Evolutionary conservation across 2,797 vertebrate species (phyloP), one percentile per base, ranked within the genome.

Genomic region (Acridotheres tristis): DNA sequence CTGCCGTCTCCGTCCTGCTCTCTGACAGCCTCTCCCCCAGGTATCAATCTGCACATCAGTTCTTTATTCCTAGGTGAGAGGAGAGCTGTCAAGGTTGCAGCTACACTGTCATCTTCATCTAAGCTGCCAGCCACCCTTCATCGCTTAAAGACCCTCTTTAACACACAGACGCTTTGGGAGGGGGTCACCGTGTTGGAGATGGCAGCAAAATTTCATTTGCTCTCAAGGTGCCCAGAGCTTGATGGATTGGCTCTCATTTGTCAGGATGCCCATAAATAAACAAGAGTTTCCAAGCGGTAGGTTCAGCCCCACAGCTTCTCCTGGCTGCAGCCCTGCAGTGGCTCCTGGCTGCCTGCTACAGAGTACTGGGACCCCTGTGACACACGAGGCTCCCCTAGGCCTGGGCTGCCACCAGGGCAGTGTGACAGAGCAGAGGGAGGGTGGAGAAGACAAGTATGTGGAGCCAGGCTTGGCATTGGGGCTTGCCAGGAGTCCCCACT

Each of bases 41-140:
- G 94, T 94, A 97, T 97, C 97, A 96, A 95, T 97, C 96, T 96
- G 89, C 34, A 63, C 90, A 93, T 95, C 92, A 54, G 90, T 90
- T 95, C 95, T 95, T 90, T 82, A 75, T 91, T 96, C 89, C 89
- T 88, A 74, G 91, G 91, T 78, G 91, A 97, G 93, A 88, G 85
- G 61, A 91, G 73, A 85, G 84, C 95, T 93, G 96, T 97, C 96
- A 96, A 92, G 87, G 93, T 94, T 81, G 88, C 90, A 91, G 91
- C 93, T 95, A 85, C 82, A 91, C 86, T 96, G 95, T 97, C 96
- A 94, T 96, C 96, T 97, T 97, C 92, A 96, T 96, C 94, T 55
- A 85, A 89, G 73, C 81, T 88, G 89, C 90, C 93, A 93, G 94
- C 89, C 93, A 89, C 93, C 95, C 88, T 88, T 96, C 72, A 27